phyloP scores from a whole-genome alignment of 92 coral and sea anemone species.

The Muricea muricata region DNA sequence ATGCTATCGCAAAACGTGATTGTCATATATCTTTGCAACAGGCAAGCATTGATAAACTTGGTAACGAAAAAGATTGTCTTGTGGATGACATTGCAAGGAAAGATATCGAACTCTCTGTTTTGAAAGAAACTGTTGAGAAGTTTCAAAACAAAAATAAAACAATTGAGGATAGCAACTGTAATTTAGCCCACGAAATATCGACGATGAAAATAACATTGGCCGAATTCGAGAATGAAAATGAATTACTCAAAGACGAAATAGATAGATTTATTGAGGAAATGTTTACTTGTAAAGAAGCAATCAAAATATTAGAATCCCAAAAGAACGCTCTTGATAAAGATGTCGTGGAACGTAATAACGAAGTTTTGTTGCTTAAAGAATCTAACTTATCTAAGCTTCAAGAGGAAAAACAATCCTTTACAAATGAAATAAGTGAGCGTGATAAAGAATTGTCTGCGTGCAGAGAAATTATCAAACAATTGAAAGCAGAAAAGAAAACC shows the following conservation, averaged over 20 bases:
- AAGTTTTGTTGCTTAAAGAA: background rate
- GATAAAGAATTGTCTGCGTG: background rate
- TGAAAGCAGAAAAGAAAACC: background rate
- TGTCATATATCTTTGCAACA: background rate
- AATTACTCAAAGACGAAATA: background rate
- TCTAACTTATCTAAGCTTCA: background rate
- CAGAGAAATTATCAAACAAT: background rate
- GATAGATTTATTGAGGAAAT: background rate
- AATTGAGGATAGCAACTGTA: background rate
- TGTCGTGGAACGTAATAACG: background rate
- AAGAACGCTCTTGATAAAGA: background rate
- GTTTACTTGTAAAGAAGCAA: background rate
- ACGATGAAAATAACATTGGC: background rate
- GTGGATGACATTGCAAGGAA: background rate
- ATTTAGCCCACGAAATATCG: background rate
- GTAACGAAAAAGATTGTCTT: background rate
- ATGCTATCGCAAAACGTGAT: background rate
- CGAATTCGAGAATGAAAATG: background rate
- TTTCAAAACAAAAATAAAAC: background rate
- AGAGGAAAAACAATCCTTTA: background rate
- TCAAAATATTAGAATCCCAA: background rate
- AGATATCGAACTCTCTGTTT: background rate
- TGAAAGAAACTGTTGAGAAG: background rate
- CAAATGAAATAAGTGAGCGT: background rate
- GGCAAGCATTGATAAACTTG: background rate